Evolutionary conservation across 2,797 vertebrate species (phyloP).

Genomic region (Nothura maculosa): DNA sequence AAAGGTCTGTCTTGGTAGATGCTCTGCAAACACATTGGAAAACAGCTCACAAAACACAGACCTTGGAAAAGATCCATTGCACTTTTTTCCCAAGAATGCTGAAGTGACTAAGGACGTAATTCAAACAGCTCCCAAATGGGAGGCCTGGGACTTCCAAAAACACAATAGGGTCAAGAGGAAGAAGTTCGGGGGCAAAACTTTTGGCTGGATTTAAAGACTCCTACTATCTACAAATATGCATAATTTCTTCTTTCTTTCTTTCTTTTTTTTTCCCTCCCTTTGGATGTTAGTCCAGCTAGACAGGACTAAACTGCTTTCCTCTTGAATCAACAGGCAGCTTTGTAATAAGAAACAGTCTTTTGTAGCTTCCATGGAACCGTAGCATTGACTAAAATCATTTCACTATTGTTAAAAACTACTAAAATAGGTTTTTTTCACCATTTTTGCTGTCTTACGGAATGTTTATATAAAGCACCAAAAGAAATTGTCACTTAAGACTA

Average conservation of each 20-base stretch:
- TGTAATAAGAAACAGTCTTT: not conserved
- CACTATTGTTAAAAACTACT: conserved; percentile 7
- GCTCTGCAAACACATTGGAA: not conserved
- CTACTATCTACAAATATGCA: fast-evolving
- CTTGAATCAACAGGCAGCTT: conserved; percentile 16
- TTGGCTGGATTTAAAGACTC: not conserved
- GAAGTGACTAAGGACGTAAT: not conserved
- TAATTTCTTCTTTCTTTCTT: not conserved
- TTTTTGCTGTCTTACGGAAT: not conserved
- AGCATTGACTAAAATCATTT: not conserved
- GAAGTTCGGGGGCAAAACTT: not conserved
- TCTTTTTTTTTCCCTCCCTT: not conserved
- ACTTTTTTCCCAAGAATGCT: not conserved
- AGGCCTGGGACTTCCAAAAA: not conserved
- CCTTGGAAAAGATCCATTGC: not conserved
- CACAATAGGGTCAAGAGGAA: conserved; percentile 7
- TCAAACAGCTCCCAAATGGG: not conserved
- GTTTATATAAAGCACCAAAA: not conserved
- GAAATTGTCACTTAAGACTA: conserved; percentile 17
- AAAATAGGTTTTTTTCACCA: not conserved
- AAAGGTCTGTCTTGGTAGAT: fast-evolving
- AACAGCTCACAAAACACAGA: fast-evolving
- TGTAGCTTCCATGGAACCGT: not conserved
- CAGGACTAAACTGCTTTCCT: not conserved
- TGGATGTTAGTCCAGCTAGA: not conserved